Evolutionary conservation across 2,888 invertebrate species (phyloP), one percentile per base, ranked within the genome.

Genomic region (Scaptomyza flava): DNA sequence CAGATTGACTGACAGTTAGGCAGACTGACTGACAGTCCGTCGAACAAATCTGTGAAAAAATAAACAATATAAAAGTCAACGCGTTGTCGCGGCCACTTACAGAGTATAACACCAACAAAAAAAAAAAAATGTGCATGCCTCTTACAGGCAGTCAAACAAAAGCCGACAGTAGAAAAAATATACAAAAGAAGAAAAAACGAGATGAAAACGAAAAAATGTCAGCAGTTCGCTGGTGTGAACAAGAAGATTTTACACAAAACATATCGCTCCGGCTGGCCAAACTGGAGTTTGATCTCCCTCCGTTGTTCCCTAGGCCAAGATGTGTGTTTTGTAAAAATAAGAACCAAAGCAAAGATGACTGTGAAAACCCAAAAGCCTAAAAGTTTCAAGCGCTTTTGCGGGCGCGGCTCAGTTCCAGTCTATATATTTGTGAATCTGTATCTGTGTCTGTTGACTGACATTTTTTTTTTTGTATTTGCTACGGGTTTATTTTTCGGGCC

Each of bases 201-300:
- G 79, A 74, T 64, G 66, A 68, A 75, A 79, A 81, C 77, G 69
- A 76, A 66, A 47, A 80, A 80, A 85, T 87, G 87, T 80, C 87
- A 80, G 79, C 80, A 53, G 23, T 47, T 68, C 79, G 82, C 84
- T 84, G 76, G 87, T 82, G 85, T 84, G 81, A 84, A 84, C 82
- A 80, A 80, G 76, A 83, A 81, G 87, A 84, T 80, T 87, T 84
- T 80, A 68, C 77, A 79, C 74, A 80, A 81, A 83, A 87, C 77
- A 87, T 84, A 68, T 80, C 65, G 68, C 56, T 58, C 60, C 51
- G 30, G 11, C 68, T 46, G 64, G 20, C 48, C 33, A 45, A 6
- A 9, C 42, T 63, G 50, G 47, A 47, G 36, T 56, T 51, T 53
- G 30, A 53, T 54, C 59, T 34, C 50, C 51, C 57, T 38, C 50